phyloP scores from a whole-genome alignment of 2,888 invertebrate species.

The Branchipolynoe longqiensis region DNA sequence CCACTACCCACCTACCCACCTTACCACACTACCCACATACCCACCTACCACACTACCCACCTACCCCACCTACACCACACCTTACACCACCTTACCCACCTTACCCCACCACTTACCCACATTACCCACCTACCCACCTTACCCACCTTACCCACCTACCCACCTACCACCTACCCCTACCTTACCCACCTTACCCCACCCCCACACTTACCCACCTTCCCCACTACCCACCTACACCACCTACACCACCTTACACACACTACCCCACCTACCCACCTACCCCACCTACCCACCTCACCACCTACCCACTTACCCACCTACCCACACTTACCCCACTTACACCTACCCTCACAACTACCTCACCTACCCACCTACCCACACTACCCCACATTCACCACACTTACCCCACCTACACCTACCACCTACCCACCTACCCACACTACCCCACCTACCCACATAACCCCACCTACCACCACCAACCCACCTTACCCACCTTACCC shows the following conservation, averaged over 20 bases:
- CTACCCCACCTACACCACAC: neutral
- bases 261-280: too few relatives aligned
- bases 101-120: neutral
- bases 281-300: too few relatives aligned
- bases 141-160: too few relatives aligned
- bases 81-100: constrained; percentile 3
- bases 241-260: too few relatives aligned
- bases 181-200: neutral
- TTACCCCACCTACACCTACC: neutral
- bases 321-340: too few relatives aligned
- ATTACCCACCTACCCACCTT: neutral
- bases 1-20: neutral
- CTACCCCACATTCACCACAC: too few relatives aligned
- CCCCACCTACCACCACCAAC: neutral
- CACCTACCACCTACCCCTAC: constrained; percentile 1
- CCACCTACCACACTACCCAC: too few relatives aligned
- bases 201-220: neutral
- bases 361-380: too few relatives aligned
- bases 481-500: neutral
- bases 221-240: neutral
- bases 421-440: neutral
- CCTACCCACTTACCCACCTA: too few relatives aligned
- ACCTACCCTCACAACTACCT: too few relatives aligned
- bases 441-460: neutral
- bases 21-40: constrained; percentile 7